Base-by-base conservation (phyloP, 2,797 vertebrate genomes). In the Hippoglossus hippoglossus region DNA sequence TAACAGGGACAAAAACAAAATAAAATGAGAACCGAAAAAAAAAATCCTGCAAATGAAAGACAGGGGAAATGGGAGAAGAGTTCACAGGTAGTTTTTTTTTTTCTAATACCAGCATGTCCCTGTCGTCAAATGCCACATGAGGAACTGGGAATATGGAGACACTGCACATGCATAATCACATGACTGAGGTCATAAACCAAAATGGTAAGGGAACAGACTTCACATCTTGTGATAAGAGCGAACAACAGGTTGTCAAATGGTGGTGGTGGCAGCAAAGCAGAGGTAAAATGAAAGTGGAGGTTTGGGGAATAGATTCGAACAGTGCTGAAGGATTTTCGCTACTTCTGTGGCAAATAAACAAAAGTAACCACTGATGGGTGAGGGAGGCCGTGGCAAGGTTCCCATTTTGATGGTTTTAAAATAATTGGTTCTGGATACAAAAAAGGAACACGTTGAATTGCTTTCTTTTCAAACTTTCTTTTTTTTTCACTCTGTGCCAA, bases 11-110 rank as follows among this genome's bases (percentile, higher is more conserved):
- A 84, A 89, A 91, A 86, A 26, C 60, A 64, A 89, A 91, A 73
- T 47, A 62, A 85, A 90, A 73, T n/a, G 49, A 72, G 53, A 86
- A 75, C 52, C 6, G 2, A 19, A 46, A 59, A 56, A 87, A 81
- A 71, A 86, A 81, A 31, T 84, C 94, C 94, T 95, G 94, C 83
- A 94, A 95, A 91, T 88, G 77, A 90, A 92, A 94, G 84, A 88
- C 73, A 79, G 24, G 74, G 69, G 64, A 75, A 81, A 92, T 86
- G 86, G 80, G 70, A 74, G 41, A 85, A 77, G 58, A 81, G 54
- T 67, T 86, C 67, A 82, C 67, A 66, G 51, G 69, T 62, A 56
- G 67, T 25, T 12, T 53, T 68, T 80, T 71, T 73, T 50, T 25
- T 75, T 63, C 41, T 73, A 77, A 79, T 62, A 77, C 65, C 86